Base-by-base conservation (phyloP, 53 echinoderm and acorn worm genomes). In the Luidia sarsii region DNA sequence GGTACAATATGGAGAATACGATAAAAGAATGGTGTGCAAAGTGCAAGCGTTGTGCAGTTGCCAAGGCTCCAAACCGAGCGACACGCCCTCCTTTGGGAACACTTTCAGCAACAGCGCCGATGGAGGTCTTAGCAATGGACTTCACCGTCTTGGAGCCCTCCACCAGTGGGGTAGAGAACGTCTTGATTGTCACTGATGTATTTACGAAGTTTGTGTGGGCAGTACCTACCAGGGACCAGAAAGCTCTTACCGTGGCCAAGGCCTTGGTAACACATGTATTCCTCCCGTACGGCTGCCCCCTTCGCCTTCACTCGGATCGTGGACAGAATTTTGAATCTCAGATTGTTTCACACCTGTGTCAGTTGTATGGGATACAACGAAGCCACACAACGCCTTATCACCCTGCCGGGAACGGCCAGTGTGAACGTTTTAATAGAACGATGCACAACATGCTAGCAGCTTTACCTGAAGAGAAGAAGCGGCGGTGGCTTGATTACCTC, bases 181-280 rank as follows among this genome's bases (percentile, higher is more conserved):
- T 82, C 9, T 46, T 82, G 7, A 18, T 68, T 24, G 53, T 82
- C 21, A 82, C 82, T 2, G 55, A 82, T 39, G 33, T 82, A 0
- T 67, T 82, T 33, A 68, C 68, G 0, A 82, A 82, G 33, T 79
- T 63, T 65, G 62, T 43, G 1, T 79, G 79, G 79, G 79, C 79
- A 1, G 39, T 64, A 0, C 66, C 81, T 21, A 81, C 81, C 2
- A 33, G 33, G 5, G 68, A 82, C 16, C 68, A 82, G 27, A 19
- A 55, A 33, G 67, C 82, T 0, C 5, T 51, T 13, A 68, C 84
- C 1, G 71, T 83, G 0, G 83, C 83, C 0, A 83, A 14, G 57
- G 0, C 63, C 16, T 28, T 83, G 14, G 83, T 83, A 0, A 71
- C 37, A 9, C 48, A 83, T 43, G 69, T 69, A 7, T 70, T 83